These are phyloP conservation scores for Gobio occitaniae DNA, from an alignment of 2,797 vertebrate genomes.

Conservation along the genomic window DNA sequence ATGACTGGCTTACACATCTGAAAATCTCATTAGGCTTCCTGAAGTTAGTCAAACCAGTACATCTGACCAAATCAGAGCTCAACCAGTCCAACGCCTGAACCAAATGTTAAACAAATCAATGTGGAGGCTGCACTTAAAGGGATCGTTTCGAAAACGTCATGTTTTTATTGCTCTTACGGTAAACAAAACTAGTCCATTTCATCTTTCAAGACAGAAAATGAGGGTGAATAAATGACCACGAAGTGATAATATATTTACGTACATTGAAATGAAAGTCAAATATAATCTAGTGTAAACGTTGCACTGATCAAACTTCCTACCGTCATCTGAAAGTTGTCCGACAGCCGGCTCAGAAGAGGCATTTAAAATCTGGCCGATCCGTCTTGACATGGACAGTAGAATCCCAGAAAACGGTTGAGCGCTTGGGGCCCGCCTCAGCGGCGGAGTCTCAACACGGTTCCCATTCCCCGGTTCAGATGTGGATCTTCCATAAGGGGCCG, in stretches of 20 bases:
- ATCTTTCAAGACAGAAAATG: too few relatives aligned
- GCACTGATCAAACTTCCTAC: constrained; percentile 50
- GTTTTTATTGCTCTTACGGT: too few relatives aligned
- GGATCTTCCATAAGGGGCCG: constrained; percentile 67
- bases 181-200: too few relatives aligned
- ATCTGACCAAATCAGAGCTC: neutral
- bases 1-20: neutral
- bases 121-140: neutral
- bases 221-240: too few relatives aligned
- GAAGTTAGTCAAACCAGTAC: neutral
- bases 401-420: constrained; percentile 54
- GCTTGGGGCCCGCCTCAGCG: constrained; percentile 32
- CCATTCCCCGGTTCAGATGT: constrained; percentile 65
- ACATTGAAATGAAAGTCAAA: neutral
- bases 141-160: neutral
- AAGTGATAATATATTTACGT: too few relatives aligned
- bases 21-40: neutral
- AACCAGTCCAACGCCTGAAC: neutral
- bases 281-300: neutral
- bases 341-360: constrained; percentile 32
- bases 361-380: constrained; percentile 63
- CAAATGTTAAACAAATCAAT: constrained; percentile 32
- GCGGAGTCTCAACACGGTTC: neutral
- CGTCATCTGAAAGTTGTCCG: constrained; percentile 57
- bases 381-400: constrained; percentile 63